Evolutionary conservation across 2,797 vertebrate species (phyloP).

Genomic region (Gephyroberyx darwinii): DNA sequence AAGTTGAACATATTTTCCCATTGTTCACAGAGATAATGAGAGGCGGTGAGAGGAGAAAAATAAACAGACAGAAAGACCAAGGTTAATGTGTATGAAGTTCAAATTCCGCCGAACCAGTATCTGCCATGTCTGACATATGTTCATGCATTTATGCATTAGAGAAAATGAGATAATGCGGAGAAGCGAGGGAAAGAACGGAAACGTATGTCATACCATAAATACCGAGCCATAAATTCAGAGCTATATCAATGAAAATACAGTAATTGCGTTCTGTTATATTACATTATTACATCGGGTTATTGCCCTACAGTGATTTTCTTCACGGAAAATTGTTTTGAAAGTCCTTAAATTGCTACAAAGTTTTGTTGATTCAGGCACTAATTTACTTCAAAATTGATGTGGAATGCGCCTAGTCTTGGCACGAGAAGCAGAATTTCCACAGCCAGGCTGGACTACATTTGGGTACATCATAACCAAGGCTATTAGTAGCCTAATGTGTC

Average conservation of each 20-base stretch:
- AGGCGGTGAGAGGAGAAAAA: slow-evolving; percentile 22
- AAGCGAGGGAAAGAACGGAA: slow-evolving; percentile 22
- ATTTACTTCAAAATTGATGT: slow-evolving; percentile 7
- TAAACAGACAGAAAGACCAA: no score
- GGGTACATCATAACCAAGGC: no score
- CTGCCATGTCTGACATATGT: no score
- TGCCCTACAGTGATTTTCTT: not conserved
- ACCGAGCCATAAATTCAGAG: not conserved
- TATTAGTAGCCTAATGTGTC: no score
- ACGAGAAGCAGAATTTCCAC: no score
- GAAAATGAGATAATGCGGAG: slow-evolving; percentile 30
- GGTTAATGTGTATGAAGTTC: not conserved
- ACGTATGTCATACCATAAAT: slow-evolving; percentile 1
- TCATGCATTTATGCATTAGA: slow-evolving; percentile 14
- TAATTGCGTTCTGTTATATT: slow-evolving; percentile 10
- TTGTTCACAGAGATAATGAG: slow-evolving; percentile 49
- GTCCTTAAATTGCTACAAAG: not conserved
- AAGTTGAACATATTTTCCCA: slow-evolving; percentile 32
- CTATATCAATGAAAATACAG: no score
- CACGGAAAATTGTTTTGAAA: not conserved
- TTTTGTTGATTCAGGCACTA: no score
- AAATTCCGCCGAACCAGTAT: no score
- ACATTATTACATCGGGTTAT: not conserved
- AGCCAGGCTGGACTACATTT: no score
- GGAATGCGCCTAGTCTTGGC: not conserved